These are phyloP conservation scores for Coregonus ussuriensis DNA, from an alignment of 2,797 vertebrate genomes.

Conservation along the genomic window DNA sequence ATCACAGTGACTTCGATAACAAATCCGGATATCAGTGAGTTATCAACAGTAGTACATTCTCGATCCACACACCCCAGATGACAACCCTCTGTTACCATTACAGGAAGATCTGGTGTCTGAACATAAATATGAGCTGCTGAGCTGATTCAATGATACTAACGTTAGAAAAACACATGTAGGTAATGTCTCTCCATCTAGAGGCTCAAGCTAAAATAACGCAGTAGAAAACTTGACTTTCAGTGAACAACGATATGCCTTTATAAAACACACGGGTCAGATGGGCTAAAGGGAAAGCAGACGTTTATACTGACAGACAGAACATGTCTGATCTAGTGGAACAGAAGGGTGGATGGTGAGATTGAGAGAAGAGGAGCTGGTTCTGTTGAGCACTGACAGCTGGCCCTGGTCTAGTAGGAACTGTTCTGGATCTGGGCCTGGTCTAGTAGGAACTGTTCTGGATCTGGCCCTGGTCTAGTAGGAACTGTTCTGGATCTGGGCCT, in stretches of 20 bases:
- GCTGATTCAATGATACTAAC: constrained; percentile 61
- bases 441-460: no score
- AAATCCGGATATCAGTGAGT: constrained; percentile 38
- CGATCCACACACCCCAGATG: constrained; percentile 70
- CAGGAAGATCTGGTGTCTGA: constrained; percentile 67
- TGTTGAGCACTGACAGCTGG: constrained; percentile 21
- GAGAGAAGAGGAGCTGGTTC: constrained; percentile 6
- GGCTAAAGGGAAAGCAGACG: constrained; percentile 38
- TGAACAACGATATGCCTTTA: constrained; percentile 77
- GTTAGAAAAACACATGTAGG: constrained; percentile 62
- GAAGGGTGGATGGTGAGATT: constrained; percentile 17
- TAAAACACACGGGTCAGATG: constrained; percentile 61
- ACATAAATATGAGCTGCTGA: constrained; percentile 77
- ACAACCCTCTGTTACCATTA: constrained; percentile 67
- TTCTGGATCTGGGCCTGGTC: no score
- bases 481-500: constrained; percentile 2
- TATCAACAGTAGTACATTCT: constrained; percentile 82
- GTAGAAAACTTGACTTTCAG: constrained; percentile 67
- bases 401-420: no score
- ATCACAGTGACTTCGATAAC: constrained; percentile 69
- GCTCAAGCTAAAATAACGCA: constrained; percentile 67
- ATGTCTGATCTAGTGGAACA: constrained; percentile 24
- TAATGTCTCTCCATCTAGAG: constrained; percentile 48
- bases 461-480: not conserved
- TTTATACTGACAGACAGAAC: constrained; percentile 24